Conservation (phyloP, 2,113 vertebrate genomes). For the Dolichotis patagonum region DNA sequence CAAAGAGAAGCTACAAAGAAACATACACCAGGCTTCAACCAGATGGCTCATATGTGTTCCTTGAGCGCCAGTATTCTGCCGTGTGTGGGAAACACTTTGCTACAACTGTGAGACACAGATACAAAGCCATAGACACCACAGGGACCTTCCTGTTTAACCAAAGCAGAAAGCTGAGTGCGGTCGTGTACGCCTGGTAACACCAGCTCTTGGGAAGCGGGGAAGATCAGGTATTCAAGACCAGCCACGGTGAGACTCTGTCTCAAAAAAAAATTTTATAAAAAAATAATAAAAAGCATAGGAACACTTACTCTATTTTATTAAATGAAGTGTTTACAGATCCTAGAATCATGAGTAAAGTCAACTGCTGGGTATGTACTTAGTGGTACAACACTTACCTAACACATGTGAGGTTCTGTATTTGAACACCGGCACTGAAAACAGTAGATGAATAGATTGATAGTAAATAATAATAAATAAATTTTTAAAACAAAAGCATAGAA, state of each 20-base stretch:
- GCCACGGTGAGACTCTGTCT: not conserved
- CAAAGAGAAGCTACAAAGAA: not conserved
- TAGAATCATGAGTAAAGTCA: not conserved
- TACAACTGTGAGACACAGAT: not conserved
- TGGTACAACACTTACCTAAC: not conserved
- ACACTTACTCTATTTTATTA: not conserved
- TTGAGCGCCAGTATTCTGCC: not conserved
- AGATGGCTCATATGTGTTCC: not conserved
- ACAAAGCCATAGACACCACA: not conserved
- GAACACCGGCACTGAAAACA: not conserved
- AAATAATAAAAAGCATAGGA: not conserved
- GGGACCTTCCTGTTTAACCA: not conserved
- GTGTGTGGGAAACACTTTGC: not conserved
- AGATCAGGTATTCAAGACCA: not conserved
- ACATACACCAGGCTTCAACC: not conserved
- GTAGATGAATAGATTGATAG: not conserved
- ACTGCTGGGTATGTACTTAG: not conserved
- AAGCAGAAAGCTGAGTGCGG: not conserved
- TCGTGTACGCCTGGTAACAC: not conserved
- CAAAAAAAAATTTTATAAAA: not conserved
- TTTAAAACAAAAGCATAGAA: not conserved
- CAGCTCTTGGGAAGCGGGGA: not conserved
- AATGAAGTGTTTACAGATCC: not conserved
- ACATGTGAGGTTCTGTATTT: not conserved
- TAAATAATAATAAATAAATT: not conserved